Evolutionary conservation across 2,888 invertebrate genomes (phyloP).

Genomic region (Drosophila borealis): DNA sequence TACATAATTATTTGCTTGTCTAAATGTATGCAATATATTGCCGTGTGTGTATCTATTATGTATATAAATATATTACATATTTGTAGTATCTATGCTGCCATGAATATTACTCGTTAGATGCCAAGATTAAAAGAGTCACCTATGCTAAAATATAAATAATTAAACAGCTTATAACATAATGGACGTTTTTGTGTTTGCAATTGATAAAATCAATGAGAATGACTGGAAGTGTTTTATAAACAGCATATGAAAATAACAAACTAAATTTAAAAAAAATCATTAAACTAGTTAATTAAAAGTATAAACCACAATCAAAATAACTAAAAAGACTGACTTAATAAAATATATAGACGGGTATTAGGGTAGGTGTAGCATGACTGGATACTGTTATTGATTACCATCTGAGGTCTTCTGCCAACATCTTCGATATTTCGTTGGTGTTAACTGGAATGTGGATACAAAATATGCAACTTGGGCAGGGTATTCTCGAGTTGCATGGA

Average conservation of each 20-base stretch:
- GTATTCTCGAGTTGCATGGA: not conserved
- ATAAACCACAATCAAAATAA: not conserved
- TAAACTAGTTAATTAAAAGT: not conserved
- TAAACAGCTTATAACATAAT: conserved; percentile 19
- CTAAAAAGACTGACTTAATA: not conserved
- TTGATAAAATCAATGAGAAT: conserved; percentile 13
- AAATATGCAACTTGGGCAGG: not conserved
- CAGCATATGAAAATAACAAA: not conserved
- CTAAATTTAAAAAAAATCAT: not conserved
- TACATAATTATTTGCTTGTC: conserved; percentile 15
- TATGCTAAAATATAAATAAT: conserved; percentile 2
- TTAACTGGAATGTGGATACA: not conserved
- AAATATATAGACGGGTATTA: conserved; percentile 5
- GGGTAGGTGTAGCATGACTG: not conserved
- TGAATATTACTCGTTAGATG: conserved; percentile 20
- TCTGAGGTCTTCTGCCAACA: not conserved
- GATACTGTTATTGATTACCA: not conserved
- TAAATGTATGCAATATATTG: conserved; percentile 20
- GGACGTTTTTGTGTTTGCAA: conserved; percentile 23
- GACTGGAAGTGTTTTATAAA: conserved; percentile 17
- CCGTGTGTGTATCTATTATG: conserved; percentile 9
- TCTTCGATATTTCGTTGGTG: not conserved
- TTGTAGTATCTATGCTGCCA: conserved; percentile 21
- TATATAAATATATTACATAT: conserved; percentile 17
- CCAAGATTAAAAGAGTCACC: not conserved